Percentiles rank a stretch among this genome's conserved stretches.
Evolutionary conservation across 2,113 vertebrate species (phyloP).

Genomic region (Erinaceus europaeus): DNA sequence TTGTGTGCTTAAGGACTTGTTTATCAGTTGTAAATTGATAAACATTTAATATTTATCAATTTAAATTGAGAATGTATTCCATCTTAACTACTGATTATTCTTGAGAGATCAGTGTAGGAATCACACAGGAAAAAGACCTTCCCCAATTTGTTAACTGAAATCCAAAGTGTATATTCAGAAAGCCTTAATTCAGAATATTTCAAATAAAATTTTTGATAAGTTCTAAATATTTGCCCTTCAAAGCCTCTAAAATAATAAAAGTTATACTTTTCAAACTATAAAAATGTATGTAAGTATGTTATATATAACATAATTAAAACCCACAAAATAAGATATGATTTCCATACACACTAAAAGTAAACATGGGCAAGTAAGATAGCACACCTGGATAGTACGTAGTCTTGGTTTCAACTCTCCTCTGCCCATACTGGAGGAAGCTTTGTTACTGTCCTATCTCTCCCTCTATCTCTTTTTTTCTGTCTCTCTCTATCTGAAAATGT

Average conservation of each 20-base stretch:
- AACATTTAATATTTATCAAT: constrained; percentile 33
- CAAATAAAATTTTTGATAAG: constrained; percentile 1
- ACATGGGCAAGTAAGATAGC: too few species aligned
- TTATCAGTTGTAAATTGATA: not conserved
- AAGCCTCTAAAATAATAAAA: not conserved
- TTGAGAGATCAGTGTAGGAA: not conserved
- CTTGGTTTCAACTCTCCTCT: too few species aligned
- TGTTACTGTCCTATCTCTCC: too few species aligned
- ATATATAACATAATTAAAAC: not conserved
- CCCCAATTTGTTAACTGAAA: not conserved
- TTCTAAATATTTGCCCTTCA: not conserved
- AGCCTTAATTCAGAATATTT: not conserved
- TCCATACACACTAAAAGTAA: not conserved
- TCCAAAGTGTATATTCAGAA: not conserved
- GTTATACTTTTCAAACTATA: not conserved
- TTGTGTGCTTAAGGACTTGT: constrained; percentile 18
- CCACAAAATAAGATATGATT: not conserved
- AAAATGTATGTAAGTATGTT: not conserved
- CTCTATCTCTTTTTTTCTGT: too few species aligned
- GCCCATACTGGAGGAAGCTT: too few species aligned
- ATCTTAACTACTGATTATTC: constrained; percentile 27
- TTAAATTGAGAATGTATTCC: too few species aligned
- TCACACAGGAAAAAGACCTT: not conserved
- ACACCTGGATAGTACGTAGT: too few species aligned
- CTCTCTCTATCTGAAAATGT: too few species aligned